These are phyloP conservation scores for Pseudorasbora parva DNA, from an alignment of 2,113 vertebrate species.

Conservation along the genomic window DNA sequence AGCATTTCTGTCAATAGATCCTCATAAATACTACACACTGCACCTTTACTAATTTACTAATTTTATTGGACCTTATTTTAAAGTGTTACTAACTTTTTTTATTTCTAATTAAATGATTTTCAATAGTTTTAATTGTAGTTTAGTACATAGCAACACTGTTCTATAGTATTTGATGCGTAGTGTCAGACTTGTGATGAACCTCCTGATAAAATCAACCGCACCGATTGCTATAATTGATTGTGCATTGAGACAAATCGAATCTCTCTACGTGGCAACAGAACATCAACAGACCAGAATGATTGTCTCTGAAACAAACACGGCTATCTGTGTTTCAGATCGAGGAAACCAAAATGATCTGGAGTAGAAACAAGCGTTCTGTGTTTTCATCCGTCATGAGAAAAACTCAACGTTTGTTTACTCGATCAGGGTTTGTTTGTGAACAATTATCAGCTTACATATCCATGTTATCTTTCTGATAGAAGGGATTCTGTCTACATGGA, in stretches of 20 bases:
- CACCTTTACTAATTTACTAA: too few relatives aligned
- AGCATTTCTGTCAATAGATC: too few relatives aligned
- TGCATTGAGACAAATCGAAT: slow-evolving; percentile 62
- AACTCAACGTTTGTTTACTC: background rate
- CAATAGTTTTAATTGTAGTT: background rate
- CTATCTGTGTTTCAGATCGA: slow-evolving; percentile 28
- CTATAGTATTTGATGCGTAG: background rate
- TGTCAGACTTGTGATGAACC: slow-evolving; percentile 39
- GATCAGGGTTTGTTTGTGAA: slow-evolving; percentile 35
- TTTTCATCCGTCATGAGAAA: slow-evolving; percentile 9
- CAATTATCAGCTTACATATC: background rate
- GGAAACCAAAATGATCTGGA: slow-evolving; percentile 28
- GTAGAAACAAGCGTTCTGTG: background rate
- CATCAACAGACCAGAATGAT: slow-evolving; percentile 32
- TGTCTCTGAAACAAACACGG: slow-evolving; percentile 21
- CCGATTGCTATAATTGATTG: slow-evolving; percentile 71
- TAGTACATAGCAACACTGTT: background rate
- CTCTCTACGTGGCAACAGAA: background rate
- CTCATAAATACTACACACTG: too few relatives aligned
- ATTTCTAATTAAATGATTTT: background rate
- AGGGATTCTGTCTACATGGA: background rate
- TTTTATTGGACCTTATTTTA: too few relatives aligned
- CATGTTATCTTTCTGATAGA: background rate
- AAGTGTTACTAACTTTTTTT: too few relatives aligned
- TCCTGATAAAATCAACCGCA: slow-evolving; percentile 46